Percentiles rank a stretch among this genome's conserved stretches.
phyloP scores from a whole-genome alignment of 2,888 invertebrate genomes.

The Cepaea hortensis region DNA sequence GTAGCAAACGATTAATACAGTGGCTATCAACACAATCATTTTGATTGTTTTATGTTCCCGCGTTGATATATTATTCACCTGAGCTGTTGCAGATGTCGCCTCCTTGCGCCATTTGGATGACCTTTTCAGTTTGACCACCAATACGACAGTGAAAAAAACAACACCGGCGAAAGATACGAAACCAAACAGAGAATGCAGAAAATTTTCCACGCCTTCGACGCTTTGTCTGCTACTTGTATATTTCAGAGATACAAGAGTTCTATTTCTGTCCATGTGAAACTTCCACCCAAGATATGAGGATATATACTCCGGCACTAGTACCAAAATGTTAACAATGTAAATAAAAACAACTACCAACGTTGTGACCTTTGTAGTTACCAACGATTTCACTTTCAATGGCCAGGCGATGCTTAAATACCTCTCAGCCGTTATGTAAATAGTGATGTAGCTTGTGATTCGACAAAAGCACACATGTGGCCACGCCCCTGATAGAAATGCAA shows the following conservation, averaged over 20 bases:
- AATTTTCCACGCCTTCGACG: not conserved
- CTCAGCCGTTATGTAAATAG: not conserved
- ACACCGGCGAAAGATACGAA: not conserved
- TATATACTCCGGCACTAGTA: not conserved
- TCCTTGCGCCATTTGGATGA: not conserved
- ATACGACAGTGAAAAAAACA: not conserved
- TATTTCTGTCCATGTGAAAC: not conserved
- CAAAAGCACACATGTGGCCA: not conserved
- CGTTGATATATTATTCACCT: not conserved
- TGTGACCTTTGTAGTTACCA: not conserved
- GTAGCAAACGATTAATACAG: constrained; percentile 9
- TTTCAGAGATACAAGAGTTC: not conserved
- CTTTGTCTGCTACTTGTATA: not conserved
- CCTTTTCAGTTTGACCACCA: not conserved
- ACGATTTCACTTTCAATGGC: not conserved
- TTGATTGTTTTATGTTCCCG: not conserved
- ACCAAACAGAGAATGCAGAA: not conserved
- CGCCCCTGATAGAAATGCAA: not conserved
- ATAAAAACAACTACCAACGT: not conserved
- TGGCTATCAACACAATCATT: constrained; percentile 16
- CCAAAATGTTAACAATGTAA: not conserved
- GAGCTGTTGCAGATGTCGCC: not conserved
- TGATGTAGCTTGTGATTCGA: not conserved
- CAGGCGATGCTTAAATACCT: not conserved
- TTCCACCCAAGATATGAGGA: not conserved